Conservation (phyloP, 1,140 invertebrate species). For the Heliconius melpomene region DNA sequence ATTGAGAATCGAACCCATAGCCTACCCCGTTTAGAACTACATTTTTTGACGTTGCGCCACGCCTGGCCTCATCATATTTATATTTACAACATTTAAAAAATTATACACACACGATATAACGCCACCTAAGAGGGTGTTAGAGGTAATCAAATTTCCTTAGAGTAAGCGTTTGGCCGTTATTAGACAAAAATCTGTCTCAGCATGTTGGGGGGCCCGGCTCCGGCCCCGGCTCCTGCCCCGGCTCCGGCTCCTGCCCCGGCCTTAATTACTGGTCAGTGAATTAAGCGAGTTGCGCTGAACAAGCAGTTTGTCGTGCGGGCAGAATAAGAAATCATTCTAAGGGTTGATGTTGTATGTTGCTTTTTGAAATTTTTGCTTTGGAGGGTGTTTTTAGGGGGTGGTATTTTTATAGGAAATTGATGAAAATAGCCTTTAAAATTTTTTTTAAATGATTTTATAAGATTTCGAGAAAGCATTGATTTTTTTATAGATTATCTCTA, state of each 20-base stretch:
- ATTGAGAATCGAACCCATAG: too few relatives aligned
- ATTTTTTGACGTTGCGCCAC: too few relatives aligned
- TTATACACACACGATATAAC: neutral
- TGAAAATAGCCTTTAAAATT: too few relatives aligned
- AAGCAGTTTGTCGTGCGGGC: slow-evolving; percentile 2
- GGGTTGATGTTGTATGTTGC: slow-evolving; percentile 9
- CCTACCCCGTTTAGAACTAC: too few relatives aligned
- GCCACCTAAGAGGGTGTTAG: neutral
- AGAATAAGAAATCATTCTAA: slow-evolving; percentile 21
- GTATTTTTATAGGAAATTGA: too few relatives aligned
- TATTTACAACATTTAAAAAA: neutral
- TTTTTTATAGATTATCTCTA: too few relatives aligned
- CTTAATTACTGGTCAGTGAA: slow-evolving; percentile 43
- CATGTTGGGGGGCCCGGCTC: slow-evolving; percentile 38
- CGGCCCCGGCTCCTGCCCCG: too few relatives aligned
- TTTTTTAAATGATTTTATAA: too few relatives aligned
- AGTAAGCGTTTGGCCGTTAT: slow-evolving; percentile 27
- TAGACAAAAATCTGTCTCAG: slow-evolving; percentile 57
- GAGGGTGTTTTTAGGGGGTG: too few relatives aligned
- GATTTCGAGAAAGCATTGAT: too few relatives aligned
- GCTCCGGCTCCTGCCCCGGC: neutral
- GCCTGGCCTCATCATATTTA: neutral
- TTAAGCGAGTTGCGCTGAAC: slow-evolving; percentile 28
- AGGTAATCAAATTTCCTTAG: slow-evolving; percentile 32
- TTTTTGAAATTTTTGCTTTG: slow-evolving; percentile 5